Base-by-base conservation (phyloP, 2,888 invertebrate species). In the Orthosia incerta region DNA sequence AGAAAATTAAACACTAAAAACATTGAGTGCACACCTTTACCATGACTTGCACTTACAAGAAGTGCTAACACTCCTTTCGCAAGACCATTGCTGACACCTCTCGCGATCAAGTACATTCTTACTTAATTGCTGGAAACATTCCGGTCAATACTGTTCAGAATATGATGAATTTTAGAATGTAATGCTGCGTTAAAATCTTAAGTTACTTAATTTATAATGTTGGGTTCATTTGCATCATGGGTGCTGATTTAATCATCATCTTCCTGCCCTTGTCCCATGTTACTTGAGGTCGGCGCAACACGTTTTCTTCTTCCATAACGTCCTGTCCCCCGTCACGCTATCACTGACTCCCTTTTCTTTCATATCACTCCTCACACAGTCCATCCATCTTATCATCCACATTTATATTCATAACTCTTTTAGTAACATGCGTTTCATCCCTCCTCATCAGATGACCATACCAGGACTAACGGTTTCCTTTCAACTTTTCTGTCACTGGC, bases 71-170 rank as follows among this genome's bases (percentile, higher is more conserved):
- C 13, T 1, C n/a, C 45, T 77, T 66, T 39, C 23, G 77, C 53
- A 77, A 77, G 53, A 31, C 56, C 64, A 51, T 65, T 71, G 55
- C 76, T 46, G 62, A 71, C 71, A 77, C 62, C 46, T 62, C 56
- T 48, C 39, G 26, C 55, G 60, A 62, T 76, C 65, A 57, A 69
- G 57, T 73, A 71, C 45, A 68, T 74, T 65, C 65, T 77, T 72
- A 76, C 76, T 66, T 72, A 66, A 77, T 76, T 66, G 61, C 51
- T 62, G 48, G 56, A 63, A 59, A 63, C 26, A 74, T 76, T 74
- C 51, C 51, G 74, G 57, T 67, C 55, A 63, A 53, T 39, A 67
- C 48, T 66, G 16, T 66, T 69, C 31, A 45, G 15, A 45, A 39
- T 39, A 39, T 51, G 57, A 23, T 50, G 39, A 39, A 39, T 46